phyloP scores from a whole-genome alignment of 2,888 invertebrate species.

The Odontomyia ornata region DNA sequence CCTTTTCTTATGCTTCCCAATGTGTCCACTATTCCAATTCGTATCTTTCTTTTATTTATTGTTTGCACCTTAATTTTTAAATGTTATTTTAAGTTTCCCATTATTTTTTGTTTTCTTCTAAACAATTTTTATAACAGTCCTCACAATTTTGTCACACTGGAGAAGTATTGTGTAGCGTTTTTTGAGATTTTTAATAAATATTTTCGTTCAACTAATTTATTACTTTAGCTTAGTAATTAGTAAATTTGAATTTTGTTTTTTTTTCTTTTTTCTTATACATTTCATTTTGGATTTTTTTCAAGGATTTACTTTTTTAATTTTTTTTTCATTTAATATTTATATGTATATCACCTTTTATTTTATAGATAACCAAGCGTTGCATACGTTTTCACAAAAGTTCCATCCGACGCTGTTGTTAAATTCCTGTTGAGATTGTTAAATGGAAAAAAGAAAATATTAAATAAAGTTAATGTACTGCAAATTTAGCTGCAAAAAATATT shows the following conservation, averaged over 20 bases:
- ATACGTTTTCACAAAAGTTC: constrained; percentile 93
- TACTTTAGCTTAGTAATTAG: background rate
- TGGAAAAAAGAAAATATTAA: background rate
- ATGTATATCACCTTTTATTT: constrained; percentile 57
- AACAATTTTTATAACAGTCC: constrained; percentile 27
- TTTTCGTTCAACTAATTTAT: background rate
- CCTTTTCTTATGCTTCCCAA: no score
- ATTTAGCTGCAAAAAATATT: no score
- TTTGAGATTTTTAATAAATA: no score
- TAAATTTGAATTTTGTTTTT: background rate
- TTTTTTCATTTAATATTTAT: constrained; percentile 17
- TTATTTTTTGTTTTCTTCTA: background rate
- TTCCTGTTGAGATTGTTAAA: constrained; percentile 70
- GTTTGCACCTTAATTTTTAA: background rate
- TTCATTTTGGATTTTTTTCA: no score
- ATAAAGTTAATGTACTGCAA: no score
- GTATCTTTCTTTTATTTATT: background rate
- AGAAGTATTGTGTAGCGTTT: constrained; percentile 17
- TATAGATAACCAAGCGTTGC: constrained; percentile 93
- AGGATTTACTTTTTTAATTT: no score
- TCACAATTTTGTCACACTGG: constrained; percentile 25
- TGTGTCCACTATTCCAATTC: background rate
- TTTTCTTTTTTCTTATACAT: background rate
- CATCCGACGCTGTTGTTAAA: constrained; percentile 81
- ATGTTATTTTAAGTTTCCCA: background rate